These are phyloP conservation scores for Pseudobourletiella spinata DNA, from an alignment of 1,140 invertebrate genomes.

Conservation along the genomic window DNA sequence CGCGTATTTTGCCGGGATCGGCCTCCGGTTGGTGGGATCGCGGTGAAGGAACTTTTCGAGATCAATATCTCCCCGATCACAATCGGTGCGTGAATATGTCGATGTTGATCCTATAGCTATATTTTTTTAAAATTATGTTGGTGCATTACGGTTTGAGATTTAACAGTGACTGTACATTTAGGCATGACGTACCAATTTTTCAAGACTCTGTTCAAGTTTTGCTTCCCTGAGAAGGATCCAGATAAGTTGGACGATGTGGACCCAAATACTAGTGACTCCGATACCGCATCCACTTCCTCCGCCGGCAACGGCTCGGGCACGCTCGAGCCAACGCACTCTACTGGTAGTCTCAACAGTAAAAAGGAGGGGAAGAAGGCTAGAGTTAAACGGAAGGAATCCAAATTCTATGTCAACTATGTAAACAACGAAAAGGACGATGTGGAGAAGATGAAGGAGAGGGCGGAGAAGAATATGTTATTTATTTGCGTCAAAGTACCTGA, in stretches of 20 bases:
- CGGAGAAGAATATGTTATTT: constrained; percentile 97
- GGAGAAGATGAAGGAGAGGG: constrained; percentile 97
- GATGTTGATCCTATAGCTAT: too few species aligned
- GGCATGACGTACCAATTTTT: constrained; percentile 93
- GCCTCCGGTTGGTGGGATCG: constrained; percentile 90
- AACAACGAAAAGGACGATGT: constrained; percentile 78
- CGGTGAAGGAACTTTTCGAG: constrained; percentile 97
- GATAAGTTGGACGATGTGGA: constrained; percentile 65
- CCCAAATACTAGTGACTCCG: constrained; percentile 45
- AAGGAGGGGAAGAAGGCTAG: constrained; percentile 43
- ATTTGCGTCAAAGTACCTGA: constrained; percentile 97
- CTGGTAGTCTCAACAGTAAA: background rate
- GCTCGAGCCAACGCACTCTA: constrained; percentile 11
- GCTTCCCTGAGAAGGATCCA: constrained; percentile 92
- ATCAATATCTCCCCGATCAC: constrained; percentile 89
- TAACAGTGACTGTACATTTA: too few species aligned
- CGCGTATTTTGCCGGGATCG: constrained; percentile 82
- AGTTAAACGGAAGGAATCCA: constrained; percentile 61
- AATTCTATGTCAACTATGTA: constrained; percentile 79
- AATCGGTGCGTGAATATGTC: constrained; percentile 54
- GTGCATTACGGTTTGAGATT: too few species aligned
- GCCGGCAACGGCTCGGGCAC: background rate
- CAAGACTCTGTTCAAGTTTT: constrained; percentile 94
- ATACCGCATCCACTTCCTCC: constrained; percentile 39
- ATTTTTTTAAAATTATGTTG: too few species aligned